Base-by-base conservation (phyloP, 2,797 vertebrate species). In the Macropodus opercularis region DNA sequence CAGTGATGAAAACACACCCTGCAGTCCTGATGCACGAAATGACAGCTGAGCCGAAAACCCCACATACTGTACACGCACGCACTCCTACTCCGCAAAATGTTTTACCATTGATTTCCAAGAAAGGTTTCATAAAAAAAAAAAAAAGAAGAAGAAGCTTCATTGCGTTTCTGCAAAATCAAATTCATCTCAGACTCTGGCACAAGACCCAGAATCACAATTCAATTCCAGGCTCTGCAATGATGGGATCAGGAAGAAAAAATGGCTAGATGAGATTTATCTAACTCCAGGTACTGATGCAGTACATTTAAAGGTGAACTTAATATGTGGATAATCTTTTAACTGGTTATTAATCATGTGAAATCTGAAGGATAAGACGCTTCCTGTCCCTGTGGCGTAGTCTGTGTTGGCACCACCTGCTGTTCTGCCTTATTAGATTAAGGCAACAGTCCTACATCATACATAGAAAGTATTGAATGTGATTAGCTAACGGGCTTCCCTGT, bases 21-120 rank as follows among this genome's bases (percentile, higher is more conserved):
- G n/a, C n/a, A 4, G n/a, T n/a, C n/a, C 24, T 22, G 0, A 54
- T 12, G 27, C 40, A 32, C 22, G 38, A 72, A 50, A 42, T n/a
- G 44, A 72, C 44, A 56, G 53, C 55, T 50, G 35, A n/a, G 40
- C 63, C 46, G 29, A 19, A 36, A 27, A 34, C 26, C 19, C 34
- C 4, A 4, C 21, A 71, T 31, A 64, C 1, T 9, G 5, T 8
- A 17, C 54, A 63, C 27, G 5, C n/a, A n/a, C n/a, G n/a, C n/a
- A 44, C 59, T 46, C n/a, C 23, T 9, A 18, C 40, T 22, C 54
- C 3, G 57, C 53, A 50, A 77, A 83, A 75, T 43, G 60, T 77
- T 63, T 77, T 65, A 77, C 17, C 40, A 78, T 69, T 57, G 74
- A 80, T 81, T 72, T 70, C 65, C 48, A 51, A 29, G 49, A 66